These are phyloP conservation scores for Halisarca cf. caerulea DNA, from an alignment of 37 sponge, comb jelly and placozoan genomes.

Conservation along the genomic window DNA sequence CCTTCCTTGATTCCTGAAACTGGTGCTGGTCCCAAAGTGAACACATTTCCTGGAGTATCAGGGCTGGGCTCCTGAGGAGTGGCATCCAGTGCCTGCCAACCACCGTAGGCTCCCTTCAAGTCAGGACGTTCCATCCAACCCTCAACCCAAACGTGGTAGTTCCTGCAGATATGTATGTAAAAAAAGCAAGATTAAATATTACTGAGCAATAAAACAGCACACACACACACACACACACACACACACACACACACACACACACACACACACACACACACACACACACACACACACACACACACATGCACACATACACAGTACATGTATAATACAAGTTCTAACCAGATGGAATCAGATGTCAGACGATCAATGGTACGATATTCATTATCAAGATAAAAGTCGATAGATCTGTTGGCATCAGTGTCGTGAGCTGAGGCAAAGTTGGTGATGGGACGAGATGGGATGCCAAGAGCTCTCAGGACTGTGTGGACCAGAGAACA, in stretches of 20 bases:
- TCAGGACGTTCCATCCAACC: conserved; percentile 77
- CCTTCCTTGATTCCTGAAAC: conserved; percentile 75
- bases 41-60: conserved; percentile 3
- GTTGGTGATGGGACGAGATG: conserved; percentile 72
- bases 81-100: conserved; percentile 82
- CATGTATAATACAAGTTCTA: neutral
- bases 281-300: too few species aligned
- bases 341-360: conserved; percentile 78
- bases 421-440: conserved; percentile 81
- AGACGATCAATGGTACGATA: conserved; percentile 45
- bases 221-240: conserved; percentile 20
- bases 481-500: conserved; percentile 23
- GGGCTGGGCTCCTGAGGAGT: conserved; percentile 61
- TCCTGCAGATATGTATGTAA: conserved; percentile 51
- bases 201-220: neutral
- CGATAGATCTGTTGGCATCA: conserved; percentile 63
- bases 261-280: too few species aligned
- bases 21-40: conserved; percentile 66
- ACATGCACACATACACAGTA: too few species aligned
- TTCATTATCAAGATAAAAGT: conserved; percentile 59
- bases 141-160: conserved; percentile 82
- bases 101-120: conserved; percentile 52
- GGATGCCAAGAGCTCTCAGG: conserved; percentile 70
- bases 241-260: too few species aligned
- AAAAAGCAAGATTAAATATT: neutral